Percentiles rank a stretch among this genome's conserved stretches.
These are phyloP conservation scores for Drosophila willistoni DNA, from an alignment of 1,140 invertebrate genomes.

Conservation along the genomic window DNA sequence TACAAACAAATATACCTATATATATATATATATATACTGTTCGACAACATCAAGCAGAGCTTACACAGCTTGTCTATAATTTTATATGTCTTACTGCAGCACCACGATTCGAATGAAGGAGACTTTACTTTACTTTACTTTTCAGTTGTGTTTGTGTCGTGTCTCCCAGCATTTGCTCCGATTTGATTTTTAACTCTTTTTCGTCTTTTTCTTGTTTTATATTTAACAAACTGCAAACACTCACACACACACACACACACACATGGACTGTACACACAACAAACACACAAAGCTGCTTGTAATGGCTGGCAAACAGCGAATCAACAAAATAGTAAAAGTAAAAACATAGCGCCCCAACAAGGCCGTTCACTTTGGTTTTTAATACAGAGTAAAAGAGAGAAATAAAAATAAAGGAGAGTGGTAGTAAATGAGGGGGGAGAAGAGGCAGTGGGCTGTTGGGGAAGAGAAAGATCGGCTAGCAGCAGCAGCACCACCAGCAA, in stretches of 20 bases:
- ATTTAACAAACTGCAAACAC: slow-evolving; percentile 74
- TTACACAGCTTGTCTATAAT: slow-evolving; percentile 72
- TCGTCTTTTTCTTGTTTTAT: slow-evolving; percentile 50
- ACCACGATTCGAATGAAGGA: slow-evolving; percentile 49
- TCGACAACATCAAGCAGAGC: slow-evolving; percentile 48
- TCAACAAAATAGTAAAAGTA: slow-evolving; percentile 69
- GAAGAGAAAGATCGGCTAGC: background rate
- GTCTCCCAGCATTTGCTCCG: slow-evolving; percentile 70
- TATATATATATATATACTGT: slow-evolving; percentile 45
- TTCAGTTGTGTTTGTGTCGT: slow-evolving; percentile 57
- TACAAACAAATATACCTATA: slow-evolving; percentile 1
- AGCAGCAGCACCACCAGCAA: background rate
- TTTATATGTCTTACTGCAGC: slow-evolving; percentile 77
- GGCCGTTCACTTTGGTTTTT: slow-evolving; percentile 75
- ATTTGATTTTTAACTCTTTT: slow-evolving; percentile 71
- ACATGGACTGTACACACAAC: slow-evolving; percentile 25
- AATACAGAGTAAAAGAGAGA: slow-evolving; percentile 23
- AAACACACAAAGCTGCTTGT: slow-evolving; percentile 51
- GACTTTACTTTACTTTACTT: slow-evolving; percentile 14
- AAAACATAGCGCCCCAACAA: slow-evolving; percentile 78
- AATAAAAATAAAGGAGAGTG: background rate
- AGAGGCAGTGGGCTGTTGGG: no score
- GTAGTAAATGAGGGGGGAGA: background rate
- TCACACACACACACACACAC: slow-evolving; percentile 36
- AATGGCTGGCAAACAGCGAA: slow-evolving; percentile 61